phyloP scores from a whole-genome alignment of 2,113 vertebrate genomes.

The Lycaon pictus region DNA sequence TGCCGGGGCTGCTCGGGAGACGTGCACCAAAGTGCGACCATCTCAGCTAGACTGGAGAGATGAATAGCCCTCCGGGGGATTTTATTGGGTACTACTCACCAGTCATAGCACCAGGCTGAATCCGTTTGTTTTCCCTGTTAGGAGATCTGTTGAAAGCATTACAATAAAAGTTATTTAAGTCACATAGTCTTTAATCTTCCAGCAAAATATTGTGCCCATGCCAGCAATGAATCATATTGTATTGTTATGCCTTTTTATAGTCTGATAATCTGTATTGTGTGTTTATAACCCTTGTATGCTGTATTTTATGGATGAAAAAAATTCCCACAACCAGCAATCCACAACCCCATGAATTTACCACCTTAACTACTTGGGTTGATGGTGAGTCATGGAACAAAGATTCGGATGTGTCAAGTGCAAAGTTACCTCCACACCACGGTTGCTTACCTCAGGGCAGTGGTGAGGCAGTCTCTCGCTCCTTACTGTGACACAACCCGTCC shows the following conservation, averaged over 20 bases:
- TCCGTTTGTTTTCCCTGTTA: conserved; percentile 74
- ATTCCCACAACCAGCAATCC: conserved; percentile 46
- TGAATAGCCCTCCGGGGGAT: conserved; percentile 33
- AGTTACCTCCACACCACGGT: fast-evolving
- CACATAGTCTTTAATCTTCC: conserved; percentile 81
- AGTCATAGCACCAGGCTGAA: conserved; percentile 61
- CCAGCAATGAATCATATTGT: conserved; percentile 78
- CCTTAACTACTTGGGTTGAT: conserved; percentile 46
- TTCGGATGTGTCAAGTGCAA: not conserved
- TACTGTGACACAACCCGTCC: fast-evolving
- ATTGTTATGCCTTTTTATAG: conserved; percentile 82
- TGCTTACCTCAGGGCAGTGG: fast-evolving
- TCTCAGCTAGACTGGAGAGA: conserved; percentile 42
- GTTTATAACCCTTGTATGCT: conserved; percentile 80
- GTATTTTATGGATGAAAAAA: conserved; percentile 69
- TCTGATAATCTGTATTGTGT: conserved; percentile 82
- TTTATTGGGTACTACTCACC: conserved; percentile 52
- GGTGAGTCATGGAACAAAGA: not conserved
- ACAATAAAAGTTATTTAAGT: conserved; percentile 83
- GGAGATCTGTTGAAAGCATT: conserved; percentile 79
- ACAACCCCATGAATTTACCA: conserved; percentile 67
- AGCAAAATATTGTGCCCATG: conserved; percentile 79
- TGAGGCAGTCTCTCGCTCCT: not conserved
- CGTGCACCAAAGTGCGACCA: conserved; percentile 55
- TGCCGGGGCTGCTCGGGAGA: conserved; percentile 11